phyloP scores from a whole-genome alignment of 2,888 invertebrate genomes.

The Antheraea yamamai region DNA sequence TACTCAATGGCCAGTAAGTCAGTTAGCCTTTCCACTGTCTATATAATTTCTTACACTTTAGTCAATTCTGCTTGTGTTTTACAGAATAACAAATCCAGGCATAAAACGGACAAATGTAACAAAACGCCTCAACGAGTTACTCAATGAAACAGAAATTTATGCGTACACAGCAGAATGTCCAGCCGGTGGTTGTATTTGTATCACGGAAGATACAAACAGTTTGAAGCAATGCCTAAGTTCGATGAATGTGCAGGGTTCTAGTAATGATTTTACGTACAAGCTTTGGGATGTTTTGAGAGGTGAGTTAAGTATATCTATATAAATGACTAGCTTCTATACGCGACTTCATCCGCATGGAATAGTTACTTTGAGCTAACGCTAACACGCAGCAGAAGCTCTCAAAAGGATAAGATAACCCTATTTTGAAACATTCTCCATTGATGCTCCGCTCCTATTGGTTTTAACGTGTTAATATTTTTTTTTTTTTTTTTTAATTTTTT shows the following conservation, averaged over 20 bases:
- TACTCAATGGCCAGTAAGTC: too few relatives aligned
- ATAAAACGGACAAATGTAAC: constrained; percentile 52
- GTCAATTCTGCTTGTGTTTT: constrained; percentile 26
- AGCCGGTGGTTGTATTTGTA: constrained; percentile 66
- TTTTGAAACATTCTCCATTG: too few relatives aligned
- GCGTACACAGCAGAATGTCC: constrained; percentile 72
- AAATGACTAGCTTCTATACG: background rate
- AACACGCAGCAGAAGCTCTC: too few relatives aligned
- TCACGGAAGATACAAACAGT: constrained; percentile 65
- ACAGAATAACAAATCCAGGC: constrained; percentile 54
- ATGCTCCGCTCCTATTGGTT: too few relatives aligned
- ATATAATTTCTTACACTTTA: background rate
- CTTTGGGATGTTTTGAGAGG: constrained; percentile 77
- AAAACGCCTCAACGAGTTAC: constrained; percentile 58
- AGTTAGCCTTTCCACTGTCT: too few relatives aligned
- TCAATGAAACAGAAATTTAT: constrained; percentile 72
- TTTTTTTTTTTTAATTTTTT: too few relatives aligned
- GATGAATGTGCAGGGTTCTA: constrained; percentile 61
- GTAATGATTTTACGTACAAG: constrained; percentile 76
- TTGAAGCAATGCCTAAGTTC: constrained; percentile 58
- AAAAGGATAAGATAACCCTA: too few relatives aligned
- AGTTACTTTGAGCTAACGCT: too few relatives aligned
- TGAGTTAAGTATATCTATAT: constrained; percentile 30
- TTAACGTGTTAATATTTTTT: too few relatives aligned
- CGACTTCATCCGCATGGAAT: too few relatives aligned